A percentile compares a stretch with the other conserved stretches of the same genome.
Evolutionary conservation across 2,113 vertebrate species (phyloP).

Genomic region (Perca flavescens): DNA sequence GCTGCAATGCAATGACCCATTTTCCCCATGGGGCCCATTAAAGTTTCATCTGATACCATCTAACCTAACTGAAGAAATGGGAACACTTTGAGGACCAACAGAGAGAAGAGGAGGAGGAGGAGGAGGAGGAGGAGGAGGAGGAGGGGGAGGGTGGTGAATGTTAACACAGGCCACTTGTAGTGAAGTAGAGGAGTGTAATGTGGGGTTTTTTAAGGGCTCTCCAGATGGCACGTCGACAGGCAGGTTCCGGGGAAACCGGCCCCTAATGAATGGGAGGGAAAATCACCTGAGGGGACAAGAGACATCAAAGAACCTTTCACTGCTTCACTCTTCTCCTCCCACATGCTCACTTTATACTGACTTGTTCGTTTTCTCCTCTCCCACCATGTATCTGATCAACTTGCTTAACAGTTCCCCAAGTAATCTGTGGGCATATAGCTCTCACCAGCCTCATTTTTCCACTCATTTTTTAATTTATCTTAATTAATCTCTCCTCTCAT

Average conservation of each 20-base stretch:
- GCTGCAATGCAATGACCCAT: conserved; percentile 44
- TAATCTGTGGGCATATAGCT: conserved; percentile 35
- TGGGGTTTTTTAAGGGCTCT: conserved; percentile 56
- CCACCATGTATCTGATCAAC: conserved; percentile 41
- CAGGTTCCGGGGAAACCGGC: conserved; percentile 72
- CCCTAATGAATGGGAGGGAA: conserved; percentile 81
- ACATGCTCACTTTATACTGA: conserved; percentile 37
- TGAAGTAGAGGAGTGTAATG: conserved; percentile 49
- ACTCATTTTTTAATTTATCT: conserved; percentile 40
- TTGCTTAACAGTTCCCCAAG: conserved; percentile 43
- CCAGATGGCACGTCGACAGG: conserved; percentile 77
- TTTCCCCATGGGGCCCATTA: conserved; percentile 56
- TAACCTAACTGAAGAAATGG: conserved; percentile 41
- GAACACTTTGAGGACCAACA: conserved; percentile 39
- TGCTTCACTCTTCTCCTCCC: conserved; percentile 29
- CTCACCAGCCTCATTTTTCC: neutral
- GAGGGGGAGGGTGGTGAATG: neutral
- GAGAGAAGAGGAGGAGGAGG: conserved; percentile 18
- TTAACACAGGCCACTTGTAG: conserved; percentile 42
- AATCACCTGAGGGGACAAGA: conserved; percentile 82
- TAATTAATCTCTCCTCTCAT: conserved; percentile 48
- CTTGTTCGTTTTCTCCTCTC: conserved; percentile 42
- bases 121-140: neutral
- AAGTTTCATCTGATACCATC: conserved; percentile 60
- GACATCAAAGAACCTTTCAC: conserved; percentile 79